Evolutionary conservation across 2,888 invertebrate species (phyloP), one percentile per base, ranked within the genome.

Genomic region (Leptopilina drosophilae): DNA sequence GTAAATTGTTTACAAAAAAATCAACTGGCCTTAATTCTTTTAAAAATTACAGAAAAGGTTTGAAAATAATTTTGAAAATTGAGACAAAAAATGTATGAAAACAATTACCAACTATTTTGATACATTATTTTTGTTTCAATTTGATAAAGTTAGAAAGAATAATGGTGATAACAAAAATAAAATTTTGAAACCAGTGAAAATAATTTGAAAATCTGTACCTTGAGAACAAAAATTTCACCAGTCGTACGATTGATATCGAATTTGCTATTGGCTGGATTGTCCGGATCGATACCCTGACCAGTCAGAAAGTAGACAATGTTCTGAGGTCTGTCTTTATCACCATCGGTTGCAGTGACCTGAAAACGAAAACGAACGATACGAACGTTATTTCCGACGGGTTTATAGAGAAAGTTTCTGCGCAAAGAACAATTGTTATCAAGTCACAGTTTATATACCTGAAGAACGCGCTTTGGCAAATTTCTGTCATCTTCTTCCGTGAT

Each of bases 401-500:
- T 56, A 64, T 64, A 79, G 49, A 56, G 49, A 49, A 49, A 8
- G 40, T 42, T 33, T 69, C 33, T 67, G 33, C 33, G 33, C 26
- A 14, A 20, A 3, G 73, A 73, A 59, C 73, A 73, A 73, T 59
- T 56, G 56, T 73, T 73, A 73, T 49, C 76, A 64, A 77, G 64
- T 67, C 42, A 62, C 11, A 33, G n/a, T 87, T 42, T 42, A 42
- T 33, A 33, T 49, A 91, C 98, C 98, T 97, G 97, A 89, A 98
- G 94, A 88, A 98, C 97, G 89, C 97, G 96, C 93, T 98, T 98
- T 85, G 98, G 98, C 88, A 98, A 94, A 92, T 97, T 97, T 89
- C 98, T 94, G 93, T 98, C 98, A 91, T 98, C 98, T 92, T 98
- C 98, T 93, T 98, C 98, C 65, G 98, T 98, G 93, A 98, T 98